A percentile compares a stretch with the other conserved stretches of the same genome.
Evolutionary conservation across 2,797 vertebrate genomes (phyloP).

Genomic region (Falco novaeseelandiae): DNA sequence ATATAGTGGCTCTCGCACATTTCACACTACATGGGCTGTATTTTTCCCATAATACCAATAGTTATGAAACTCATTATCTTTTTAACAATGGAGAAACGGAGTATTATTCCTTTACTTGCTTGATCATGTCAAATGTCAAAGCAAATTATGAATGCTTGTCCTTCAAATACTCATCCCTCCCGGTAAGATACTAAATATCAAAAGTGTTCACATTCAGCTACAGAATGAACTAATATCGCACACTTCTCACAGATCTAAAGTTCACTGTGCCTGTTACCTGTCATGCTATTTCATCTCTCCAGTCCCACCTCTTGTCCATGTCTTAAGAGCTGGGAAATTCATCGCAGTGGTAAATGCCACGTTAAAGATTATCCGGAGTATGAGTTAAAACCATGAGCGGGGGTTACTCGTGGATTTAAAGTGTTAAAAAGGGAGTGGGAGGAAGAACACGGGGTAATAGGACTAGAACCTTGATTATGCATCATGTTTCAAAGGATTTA

Average conservation of each 20-base stretch:
- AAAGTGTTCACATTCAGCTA: background rate
- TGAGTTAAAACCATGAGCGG: background rate
- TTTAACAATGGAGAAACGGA: constrained; percentile 38
- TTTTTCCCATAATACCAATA: constrained; percentile 18
- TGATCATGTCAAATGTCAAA: constrained; percentile 60
- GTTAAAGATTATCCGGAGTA: background rate
- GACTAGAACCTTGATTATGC: background rate
- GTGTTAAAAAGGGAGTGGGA: background rate
- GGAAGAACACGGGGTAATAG: background rate
- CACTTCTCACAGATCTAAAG: background rate
- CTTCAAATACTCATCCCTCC: constrained; percentile 50
- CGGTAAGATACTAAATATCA: constrained; percentile 27
- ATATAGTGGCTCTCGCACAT: background rate
- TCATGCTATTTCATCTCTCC: background rate
- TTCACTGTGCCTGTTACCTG: constrained; percentile 6
- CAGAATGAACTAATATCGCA: background rate
- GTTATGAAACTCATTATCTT: constrained; percentile 56
- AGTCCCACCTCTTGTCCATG: background rate
- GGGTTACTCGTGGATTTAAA: background rate
- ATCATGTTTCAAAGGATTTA: background rate
- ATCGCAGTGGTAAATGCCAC: background rate
- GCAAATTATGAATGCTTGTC: constrained; percentile 62
- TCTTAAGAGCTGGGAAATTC: background rate
- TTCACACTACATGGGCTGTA: background rate
- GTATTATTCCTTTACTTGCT: constrained; percentile 38